Conservation (phyloP, 2,888 invertebrate genomes). For the Thymelicus lineola region DNA sequence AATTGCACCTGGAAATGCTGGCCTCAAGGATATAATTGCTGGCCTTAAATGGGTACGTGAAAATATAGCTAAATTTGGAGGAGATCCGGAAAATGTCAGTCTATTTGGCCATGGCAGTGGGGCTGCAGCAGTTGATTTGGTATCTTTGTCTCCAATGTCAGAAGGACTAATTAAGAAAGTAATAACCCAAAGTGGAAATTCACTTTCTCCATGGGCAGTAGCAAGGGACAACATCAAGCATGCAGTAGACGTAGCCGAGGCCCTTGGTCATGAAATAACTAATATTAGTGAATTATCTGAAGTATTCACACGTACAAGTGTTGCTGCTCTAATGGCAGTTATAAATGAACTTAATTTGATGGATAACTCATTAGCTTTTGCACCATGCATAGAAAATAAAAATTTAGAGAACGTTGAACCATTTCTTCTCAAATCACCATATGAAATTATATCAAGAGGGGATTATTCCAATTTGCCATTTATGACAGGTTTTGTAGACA, state of each 20-base stretch:
- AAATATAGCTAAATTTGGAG: conserved; percentile 91
- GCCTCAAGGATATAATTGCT: conserved; percentile 93
- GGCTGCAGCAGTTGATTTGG: conserved; percentile 82
- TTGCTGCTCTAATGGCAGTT: conserved; percentile 67
- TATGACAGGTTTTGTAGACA: conserved; percentile 71
- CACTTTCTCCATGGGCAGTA: conserved; percentile 78
- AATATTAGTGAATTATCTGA: conserved; percentile 60
- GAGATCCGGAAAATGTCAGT: conserved; percentile 90
- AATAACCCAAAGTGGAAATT: conserved; percentile 73
- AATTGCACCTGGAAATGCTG: conserved; percentile 92
- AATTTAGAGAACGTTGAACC: conserved; percentile 53
- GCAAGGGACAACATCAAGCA: conserved; percentile 68
- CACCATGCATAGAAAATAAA: conserved; percentile 71
- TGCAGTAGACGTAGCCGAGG: conserved; percentile 68
- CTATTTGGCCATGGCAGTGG: conserved; percentile 93
- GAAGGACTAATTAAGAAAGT: conserved; percentile 67
- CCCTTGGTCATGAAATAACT: conserved; percentile 64
- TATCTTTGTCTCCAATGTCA: conserved; percentile 69
- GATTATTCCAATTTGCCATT: conserved; percentile 65
- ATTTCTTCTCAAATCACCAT: conserved; percentile 66
- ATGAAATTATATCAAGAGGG: conserved; percentile 56
- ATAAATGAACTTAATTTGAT: conserved; percentile 71
- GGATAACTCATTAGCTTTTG: conserved; percentile 72
- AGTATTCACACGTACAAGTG: conserved; percentile 62
- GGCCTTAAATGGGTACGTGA: conserved; percentile 90